Conservation (phyloP, 2,797 vertebrate genomes). For the Hydrophis major region DNA sequence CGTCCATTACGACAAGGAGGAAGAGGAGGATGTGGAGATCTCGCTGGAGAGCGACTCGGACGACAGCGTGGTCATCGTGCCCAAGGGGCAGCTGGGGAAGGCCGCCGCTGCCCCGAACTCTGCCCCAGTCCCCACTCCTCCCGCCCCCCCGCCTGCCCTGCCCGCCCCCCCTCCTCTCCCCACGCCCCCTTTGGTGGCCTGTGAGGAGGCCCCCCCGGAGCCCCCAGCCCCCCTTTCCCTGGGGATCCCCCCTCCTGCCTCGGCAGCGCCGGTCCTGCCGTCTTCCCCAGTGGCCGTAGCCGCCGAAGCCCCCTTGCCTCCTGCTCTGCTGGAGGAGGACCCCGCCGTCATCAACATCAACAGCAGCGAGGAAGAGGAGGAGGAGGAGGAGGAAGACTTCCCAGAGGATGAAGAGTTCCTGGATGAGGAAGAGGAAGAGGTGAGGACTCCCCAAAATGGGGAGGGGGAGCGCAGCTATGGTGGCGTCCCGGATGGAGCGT, state of each 20-base stretch:
- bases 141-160: constrained; percentile 9
- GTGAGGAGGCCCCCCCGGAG: constrained; percentile 53
- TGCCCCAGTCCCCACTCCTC: rapidly evolving
- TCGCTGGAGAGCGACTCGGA: constrained; percentile 89
- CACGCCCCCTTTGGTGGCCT: constrained; percentile 58
- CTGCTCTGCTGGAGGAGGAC: constrained; percentile 44
- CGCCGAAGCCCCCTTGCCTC: neutral
- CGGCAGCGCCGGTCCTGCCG: constrained; percentile 16
- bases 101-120: neutral
- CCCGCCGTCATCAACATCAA: constrained; percentile 86
- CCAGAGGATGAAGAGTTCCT: constrained; percentile 70
- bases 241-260: constrained; percentile 24
- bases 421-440: constrained; percentile 68
- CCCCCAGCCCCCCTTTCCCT: constrained; percentile 26
- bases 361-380: constrained; percentile 83
- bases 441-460: neutral
- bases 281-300: constrained; percentile 2
- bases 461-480: neutral
- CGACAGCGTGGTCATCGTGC: constrained; percentile 91
- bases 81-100: constrained; percentile 74
- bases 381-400: constrained; percentile 65
- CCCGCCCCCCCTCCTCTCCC: constrained; percentile 50
- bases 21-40: constrained; percentile 86
- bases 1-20: constrained; percentile 88
- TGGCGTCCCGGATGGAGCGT: rapidly evolving